Evolutionary conservation across 2,888 invertebrate species (phyloP), one percentile per base, ranked within the genome.

Genomic region (Diloba caeruleocephala): DNA sequence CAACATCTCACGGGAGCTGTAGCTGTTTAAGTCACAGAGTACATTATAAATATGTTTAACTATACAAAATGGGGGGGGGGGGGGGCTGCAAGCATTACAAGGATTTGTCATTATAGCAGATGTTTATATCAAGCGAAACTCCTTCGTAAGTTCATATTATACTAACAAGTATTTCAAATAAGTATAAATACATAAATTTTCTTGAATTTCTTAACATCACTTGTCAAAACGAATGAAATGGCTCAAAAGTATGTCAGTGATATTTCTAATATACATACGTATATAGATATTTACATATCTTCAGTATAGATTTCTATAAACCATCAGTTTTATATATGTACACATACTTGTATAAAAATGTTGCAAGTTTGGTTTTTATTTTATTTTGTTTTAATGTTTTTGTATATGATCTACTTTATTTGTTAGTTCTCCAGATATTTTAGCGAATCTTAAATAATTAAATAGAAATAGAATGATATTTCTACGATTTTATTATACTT

Each of bases 381-480:
- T 64, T 61, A 59, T 51, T 44, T 44, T 58, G 52, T 65, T 62
- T 59, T 36, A 42, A 32, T 43, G 17, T 46, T 21, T 51, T 46
- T 60, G 31, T 46, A 53, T 59, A 59, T 52, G 58, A 71, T 74
- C 63, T 72, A 71, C 75, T 58, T 57, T 48, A 32, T 26, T 68
- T 73, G 76, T 79, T 79, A 76, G 71, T 70, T 70, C 67, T 73
- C 70, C 53, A 74, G 69, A 74, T 79, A 76, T 77, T 76, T 74
- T 74, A 77, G 67, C 50, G 69, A 74, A 76, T 75, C 73, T 74
- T 70, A 51, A 38, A 52, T 54, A 55, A 48, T 39, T 53, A 68
- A 50, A 70, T 52, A 56, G 33, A 49, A 19, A 41, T 43, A 37
- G n/a, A 44, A 29, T 9, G 41, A 44, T 55, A 62, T 46, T 49